Percentiles rank a stretch among this genome's conserved stretches.
Evolutionary conservation across 2,888 invertebrate genomes (phyloP).

Genomic region (Anodontia alba): DNA sequence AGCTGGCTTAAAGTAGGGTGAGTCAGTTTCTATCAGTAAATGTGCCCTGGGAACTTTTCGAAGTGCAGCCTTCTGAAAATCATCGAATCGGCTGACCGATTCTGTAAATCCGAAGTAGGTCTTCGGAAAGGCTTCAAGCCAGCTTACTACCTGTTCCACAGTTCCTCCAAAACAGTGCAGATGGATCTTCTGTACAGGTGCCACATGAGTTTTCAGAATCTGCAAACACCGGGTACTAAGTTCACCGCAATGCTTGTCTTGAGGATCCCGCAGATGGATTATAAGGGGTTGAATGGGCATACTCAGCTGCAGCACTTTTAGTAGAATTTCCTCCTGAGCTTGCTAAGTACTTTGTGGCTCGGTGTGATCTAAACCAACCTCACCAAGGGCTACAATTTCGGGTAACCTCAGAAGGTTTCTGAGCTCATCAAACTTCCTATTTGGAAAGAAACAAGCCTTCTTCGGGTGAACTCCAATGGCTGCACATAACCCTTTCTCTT

Average conservation of each 20-base stretch:
- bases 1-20: conserved; percentile 5
- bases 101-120: conserved; percentile 25
- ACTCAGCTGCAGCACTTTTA: neutral
- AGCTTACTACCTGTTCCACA: conserved; percentile 10
- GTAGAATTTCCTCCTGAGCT: neutral
- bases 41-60: conserved; percentile 5
- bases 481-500: neutral
- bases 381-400: neutral
- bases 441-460: neutral
- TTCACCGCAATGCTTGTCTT: too few relatives aligned
- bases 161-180: conserved; percentile 30
- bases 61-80: conserved; percentile 16
- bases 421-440: neutral
- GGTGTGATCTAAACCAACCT: neutral
- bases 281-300: neutral
- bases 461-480: neutral
- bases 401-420: neutral
- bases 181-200: conserved; percentile 24
- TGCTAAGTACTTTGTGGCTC: neutral
- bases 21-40: conserved; percentile 26
- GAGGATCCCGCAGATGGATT: neutral
- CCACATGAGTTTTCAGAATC: conserved; percentile 12
- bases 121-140: conserved; percentile 14
- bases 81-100: conserved; percentile 5
- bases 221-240: neutral